These are phyloP conservation scores for Zaprionus bogoriensis DNA, from an alignment of 2,888 invertebrate species.

Conservation along the genomic window DNA sequence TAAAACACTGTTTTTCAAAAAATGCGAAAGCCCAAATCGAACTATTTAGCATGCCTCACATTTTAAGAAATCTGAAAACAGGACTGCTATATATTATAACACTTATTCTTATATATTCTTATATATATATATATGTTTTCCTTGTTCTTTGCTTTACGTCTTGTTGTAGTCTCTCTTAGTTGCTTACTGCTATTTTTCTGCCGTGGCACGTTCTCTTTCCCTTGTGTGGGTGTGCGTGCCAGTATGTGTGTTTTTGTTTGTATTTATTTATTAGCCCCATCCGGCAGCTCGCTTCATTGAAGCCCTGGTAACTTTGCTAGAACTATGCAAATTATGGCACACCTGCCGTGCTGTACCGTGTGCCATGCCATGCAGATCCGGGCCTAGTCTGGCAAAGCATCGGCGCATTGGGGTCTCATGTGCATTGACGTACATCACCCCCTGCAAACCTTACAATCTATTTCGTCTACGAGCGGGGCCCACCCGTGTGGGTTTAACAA, in stretches of 20 bases:
- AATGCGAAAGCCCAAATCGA: too few relatives aligned
- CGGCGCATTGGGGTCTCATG: conserved; percentile 58
- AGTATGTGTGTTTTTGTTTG: not conserved
- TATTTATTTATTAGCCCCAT: conserved; percentile 48
- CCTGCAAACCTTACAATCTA: conserved; percentile 73
- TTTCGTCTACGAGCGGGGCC: conserved; percentile 3
- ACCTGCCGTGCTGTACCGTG: conserved; percentile 45
- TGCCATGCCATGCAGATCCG: conserved; percentile 23
- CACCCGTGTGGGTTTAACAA: conserved; percentile 1
- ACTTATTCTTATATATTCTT: conserved; percentile 3
- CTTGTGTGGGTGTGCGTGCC: conserved; percentile 4
- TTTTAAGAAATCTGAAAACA: too few relatives aligned
- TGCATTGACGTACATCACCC: conserved; percentile 74
- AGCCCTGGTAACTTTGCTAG: conserved; percentile 6
- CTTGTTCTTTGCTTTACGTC: conserved; percentile 15
- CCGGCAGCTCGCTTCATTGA: conserved; percentile 22
- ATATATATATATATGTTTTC: too few relatives aligned
- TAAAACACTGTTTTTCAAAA: too few relatives aligned
- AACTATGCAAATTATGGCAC: conserved; percentile 61
- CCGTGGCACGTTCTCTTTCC: conserved; percentile 58
- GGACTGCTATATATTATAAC: too few relatives aligned
- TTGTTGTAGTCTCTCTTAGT: conserved; percentile 23
- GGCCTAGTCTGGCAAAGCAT: too few relatives aligned
- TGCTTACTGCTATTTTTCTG: conserved; percentile 65
- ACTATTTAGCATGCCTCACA: too few relatives aligned